Conservation (phyloP, 2,888 invertebrate species). For the Lasioglossum pauxillum region DNA sequence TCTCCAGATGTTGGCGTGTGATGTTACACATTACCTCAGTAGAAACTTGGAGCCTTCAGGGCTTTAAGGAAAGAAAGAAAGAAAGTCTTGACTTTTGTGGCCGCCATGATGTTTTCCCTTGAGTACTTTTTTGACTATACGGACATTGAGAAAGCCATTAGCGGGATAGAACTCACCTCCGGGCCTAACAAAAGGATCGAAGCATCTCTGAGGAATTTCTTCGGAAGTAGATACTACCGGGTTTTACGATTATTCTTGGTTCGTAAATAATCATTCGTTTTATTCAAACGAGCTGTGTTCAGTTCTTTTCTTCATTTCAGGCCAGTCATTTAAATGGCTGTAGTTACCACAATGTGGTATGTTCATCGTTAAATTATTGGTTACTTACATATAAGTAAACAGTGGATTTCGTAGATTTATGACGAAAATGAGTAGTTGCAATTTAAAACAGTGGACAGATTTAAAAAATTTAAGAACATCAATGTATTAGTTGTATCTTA, state of each 20-base stretch:
- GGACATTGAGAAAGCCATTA: neutral
- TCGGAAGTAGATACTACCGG: neutral
- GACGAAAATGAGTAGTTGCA: too few species aligned
- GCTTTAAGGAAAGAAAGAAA: neutral
- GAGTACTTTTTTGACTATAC: neutral
- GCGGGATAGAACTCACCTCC: constrained; percentile 2
- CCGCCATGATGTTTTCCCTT: neutral
- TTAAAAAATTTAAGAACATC: too few species aligned
- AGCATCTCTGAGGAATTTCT: neutral
- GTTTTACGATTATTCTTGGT: neutral
- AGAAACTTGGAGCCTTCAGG: neutral
- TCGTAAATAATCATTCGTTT: neutral
- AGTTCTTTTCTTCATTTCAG: neutral
- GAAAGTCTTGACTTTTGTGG: neutral
- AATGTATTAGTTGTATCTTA: too few species aligned
- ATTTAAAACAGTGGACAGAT: too few species aligned
- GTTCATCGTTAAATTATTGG: too few species aligned
- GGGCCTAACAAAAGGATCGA: constrained; percentile 1
- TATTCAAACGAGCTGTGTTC: neutral
- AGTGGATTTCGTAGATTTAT: too few species aligned
- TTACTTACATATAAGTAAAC: too few species aligned
- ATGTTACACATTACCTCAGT: neutral
- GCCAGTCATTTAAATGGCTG: neutral
- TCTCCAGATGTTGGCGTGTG: neutral
- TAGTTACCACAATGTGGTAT: too few species aligned